A percentile compares a stretch with the other conserved stretches of the same genome.
These are phyloP conservation scores for Orthochromis malagaraziensis DNA, from an alignment of 2,113 vertebrate genomes.

Conservation along the genomic window DNA sequence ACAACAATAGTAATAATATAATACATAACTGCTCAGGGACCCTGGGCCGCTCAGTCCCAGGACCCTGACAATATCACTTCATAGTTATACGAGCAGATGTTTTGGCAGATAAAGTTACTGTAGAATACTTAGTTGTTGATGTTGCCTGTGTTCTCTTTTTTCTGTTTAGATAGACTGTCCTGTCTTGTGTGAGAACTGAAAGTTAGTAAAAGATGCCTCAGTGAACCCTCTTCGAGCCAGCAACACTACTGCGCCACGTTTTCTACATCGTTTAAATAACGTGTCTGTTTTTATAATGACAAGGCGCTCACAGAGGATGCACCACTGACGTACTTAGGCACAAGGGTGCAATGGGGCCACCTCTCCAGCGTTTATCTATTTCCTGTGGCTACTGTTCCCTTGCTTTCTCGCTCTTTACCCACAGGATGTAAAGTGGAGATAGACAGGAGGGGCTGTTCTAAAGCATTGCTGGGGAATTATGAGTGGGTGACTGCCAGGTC, in stretches of 20 bases:
- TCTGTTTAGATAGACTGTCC: background rate
- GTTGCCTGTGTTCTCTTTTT: background rate
- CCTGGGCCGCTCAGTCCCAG: too few species aligned
- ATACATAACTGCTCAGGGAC: too few species aligned
- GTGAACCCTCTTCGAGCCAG: background rate
- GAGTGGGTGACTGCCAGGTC: background rate
- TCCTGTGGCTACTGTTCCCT: slow-evolving; percentile 4
- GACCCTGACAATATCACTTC: background rate
- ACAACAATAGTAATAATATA: too few species aligned
- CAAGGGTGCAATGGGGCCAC: background rate
- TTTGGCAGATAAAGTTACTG: background rate
- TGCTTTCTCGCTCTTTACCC: background rate
- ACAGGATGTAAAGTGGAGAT: background rate
- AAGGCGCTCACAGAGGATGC: background rate
- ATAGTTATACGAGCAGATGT: background rate
- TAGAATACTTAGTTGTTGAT: background rate
- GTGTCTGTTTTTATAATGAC: slow-evolving; percentile 17
- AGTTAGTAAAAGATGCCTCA: background rate
- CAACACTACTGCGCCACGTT: background rate
- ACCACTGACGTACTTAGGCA: background rate
- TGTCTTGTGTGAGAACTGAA: background rate
- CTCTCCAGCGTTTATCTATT: slow-evolving; percentile 24
- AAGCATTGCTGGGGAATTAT: background rate
- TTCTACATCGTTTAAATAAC: background rate
- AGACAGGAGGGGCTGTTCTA: background rate